A percentile compares a stretch with the other conserved stretches of the same genome.
Conservation (phyloP, 2,888 invertebrate species). For the Fragum sueziense region DNA sequence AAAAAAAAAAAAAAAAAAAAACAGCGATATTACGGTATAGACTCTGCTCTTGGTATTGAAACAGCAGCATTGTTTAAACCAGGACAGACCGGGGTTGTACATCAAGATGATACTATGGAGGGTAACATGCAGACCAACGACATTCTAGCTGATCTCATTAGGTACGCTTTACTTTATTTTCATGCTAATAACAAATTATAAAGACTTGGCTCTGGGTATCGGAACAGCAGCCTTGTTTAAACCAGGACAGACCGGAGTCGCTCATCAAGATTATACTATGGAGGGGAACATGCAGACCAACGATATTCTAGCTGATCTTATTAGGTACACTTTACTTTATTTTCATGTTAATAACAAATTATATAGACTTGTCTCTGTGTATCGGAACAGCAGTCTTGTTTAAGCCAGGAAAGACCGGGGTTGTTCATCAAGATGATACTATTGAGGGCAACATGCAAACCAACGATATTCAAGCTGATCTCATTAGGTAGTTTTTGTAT, state of each 20-base stretch:
- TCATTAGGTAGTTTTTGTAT: constrained; percentile 69
- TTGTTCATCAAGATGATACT: background rate
- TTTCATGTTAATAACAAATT: constrained; percentile 73
- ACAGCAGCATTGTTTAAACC: constrained; percentile 70
- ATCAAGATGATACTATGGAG: constrained; percentile 18
- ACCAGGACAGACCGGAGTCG: background rate
- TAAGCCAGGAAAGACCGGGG: constrained; percentile 64
- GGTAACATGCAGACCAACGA: constrained; percentile 71
- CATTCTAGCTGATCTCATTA: constrained; percentile 67
- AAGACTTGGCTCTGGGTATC: too few species aligned
- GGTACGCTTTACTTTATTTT: too few species aligned
- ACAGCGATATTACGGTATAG: too few species aligned
- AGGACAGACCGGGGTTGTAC: constrained; percentile 40
- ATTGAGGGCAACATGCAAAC: constrained; percentile 65
- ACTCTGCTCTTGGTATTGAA: constrained; percentile 66
- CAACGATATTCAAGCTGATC: constrained; percentile 70
- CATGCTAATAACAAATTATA: too few species aligned
- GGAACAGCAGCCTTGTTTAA: too few species aligned
- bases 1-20: too few species aligned
- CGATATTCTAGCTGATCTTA: constrained; percentile 71
- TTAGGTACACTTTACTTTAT: too few species aligned
- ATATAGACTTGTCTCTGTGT: constrained; percentile 67
- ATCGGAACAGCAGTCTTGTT: constrained; percentile 65
- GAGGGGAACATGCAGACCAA: constrained; percentile 67
- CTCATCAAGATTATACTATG: background rate